These are phyloP conservation scores for Hippocampus abdominalis DNA, from an alignment of 2,113 vertebrate genomes.

Conservation along the genomic window DNA sequence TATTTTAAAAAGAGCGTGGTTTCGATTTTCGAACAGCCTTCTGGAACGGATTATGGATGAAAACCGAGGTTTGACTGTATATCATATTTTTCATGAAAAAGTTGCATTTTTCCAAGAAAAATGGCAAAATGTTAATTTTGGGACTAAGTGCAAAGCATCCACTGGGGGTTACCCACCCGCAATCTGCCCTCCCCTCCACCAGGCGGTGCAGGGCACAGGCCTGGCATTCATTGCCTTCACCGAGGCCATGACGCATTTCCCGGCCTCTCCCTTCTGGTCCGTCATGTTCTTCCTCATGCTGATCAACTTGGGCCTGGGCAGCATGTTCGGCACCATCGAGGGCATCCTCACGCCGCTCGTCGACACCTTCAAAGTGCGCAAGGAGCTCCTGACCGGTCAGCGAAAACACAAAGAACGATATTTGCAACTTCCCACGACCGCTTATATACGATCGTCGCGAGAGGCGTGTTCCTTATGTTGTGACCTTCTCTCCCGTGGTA, in stretches of 20 bases:
- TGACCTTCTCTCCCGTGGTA: not conserved
- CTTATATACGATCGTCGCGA: too few species aligned
- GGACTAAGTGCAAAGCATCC: not conserved
- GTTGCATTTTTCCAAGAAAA: too few species aligned
- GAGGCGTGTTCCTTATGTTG: not conserved
- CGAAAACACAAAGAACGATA: not conserved
- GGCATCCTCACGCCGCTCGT: constrained; percentile 92
- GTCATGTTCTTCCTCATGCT: constrained; percentile 99
- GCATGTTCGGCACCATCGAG: constrained; percentile 98
- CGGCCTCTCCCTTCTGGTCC: constrained; percentile 96
- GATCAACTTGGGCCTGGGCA: constrained; percentile 92
- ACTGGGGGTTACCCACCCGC: not conserved
- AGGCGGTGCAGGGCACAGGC: constrained; percentile 95
- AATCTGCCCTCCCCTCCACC: constrained; percentile 5
- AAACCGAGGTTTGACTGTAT: too few species aligned
- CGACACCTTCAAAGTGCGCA: constrained; percentile 93
- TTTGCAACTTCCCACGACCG: too few species aligned
- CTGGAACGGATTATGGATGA: too few species aligned
- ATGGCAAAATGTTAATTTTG: not conserved
- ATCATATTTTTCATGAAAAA: too few species aligned
- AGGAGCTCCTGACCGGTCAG: constrained; percentile 88
- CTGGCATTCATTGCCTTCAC: constrained; percentile 98
- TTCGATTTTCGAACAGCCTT: too few species aligned
- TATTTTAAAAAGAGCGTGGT: too few species aligned
- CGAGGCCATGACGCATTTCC: constrained; percentile 97